phyloP scores from a whole-genome alignment of 2,113 vertebrate genomes.

The Colius striatus region DNA sequence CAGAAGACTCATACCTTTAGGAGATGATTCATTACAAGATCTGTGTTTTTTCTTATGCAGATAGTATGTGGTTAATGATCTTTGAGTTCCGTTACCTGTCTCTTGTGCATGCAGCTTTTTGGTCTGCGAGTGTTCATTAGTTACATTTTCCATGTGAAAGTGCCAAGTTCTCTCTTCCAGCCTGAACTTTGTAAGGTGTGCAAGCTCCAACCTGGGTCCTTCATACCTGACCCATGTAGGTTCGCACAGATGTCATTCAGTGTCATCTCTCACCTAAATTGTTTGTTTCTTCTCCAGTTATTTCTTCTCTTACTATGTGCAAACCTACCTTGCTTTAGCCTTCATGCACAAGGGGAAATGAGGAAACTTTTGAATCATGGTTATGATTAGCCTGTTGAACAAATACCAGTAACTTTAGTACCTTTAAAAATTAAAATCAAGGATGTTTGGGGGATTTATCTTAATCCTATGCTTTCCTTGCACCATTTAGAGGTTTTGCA shows the following conservation, averaged over 20 bases:
- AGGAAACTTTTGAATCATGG: background rate
- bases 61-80: background rate
- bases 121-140: background rate
- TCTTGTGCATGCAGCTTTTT: background rate
- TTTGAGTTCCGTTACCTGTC: background rate
- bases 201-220: background rate
- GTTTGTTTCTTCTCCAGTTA: background rate
- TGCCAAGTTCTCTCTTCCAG: background rate
- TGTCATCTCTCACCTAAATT: background rate
- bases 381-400: background rate
- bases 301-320: background rate
- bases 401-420: background rate
- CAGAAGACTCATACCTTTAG: background rate
- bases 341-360: background rate
- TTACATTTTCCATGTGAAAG: background rate
- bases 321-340: background rate
- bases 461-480: background rate
- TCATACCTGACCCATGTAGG: background rate
- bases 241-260: background rate
- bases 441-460: background rate
- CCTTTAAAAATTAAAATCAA: background rate
- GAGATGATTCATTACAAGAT: background rate
- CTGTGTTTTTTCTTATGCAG: background rate
- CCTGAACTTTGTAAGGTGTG: background rate
- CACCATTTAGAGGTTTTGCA: background rate